phyloP scores from a whole-genome alignment of 1,140 invertebrate genomes.

The Cyclargus thomasi region DNA sequence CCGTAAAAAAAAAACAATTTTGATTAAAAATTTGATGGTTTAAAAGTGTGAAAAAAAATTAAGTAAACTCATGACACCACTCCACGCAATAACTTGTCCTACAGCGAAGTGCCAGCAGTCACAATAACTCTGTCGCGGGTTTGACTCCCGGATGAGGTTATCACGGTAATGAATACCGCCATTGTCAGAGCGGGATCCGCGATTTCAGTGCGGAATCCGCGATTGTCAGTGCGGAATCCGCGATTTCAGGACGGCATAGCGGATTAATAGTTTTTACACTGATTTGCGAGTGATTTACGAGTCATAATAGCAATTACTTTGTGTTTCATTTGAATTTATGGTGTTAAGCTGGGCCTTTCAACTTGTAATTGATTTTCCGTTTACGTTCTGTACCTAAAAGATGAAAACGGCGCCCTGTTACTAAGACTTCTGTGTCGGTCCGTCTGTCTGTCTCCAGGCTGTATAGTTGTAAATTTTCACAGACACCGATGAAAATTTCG shows the following conservation, averaged over 20 bases:
- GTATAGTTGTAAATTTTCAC: too few relatives aligned
- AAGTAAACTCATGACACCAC: neutral
- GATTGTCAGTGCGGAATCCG: neutral
- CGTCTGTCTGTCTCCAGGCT: too few relatives aligned
- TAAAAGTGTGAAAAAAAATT: neutral
- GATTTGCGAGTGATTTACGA: neutral
- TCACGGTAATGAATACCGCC: conserved; percentile 65
- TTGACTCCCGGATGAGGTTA: conserved; percentile 72
- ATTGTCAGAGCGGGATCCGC: conserved; percentile 36
- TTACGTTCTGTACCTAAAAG: too few relatives aligned
- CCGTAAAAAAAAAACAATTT: too few relatives aligned
- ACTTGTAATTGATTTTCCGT: too few relatives aligned
- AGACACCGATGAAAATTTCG: too few relatives aligned
- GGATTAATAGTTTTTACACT: conserved; percentile 1
- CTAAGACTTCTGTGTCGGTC: too few relatives aligned
- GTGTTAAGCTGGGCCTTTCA: too few relatives aligned
- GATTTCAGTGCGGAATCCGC: neutral
- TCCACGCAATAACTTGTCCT: neutral
- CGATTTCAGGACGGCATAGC: neutral
- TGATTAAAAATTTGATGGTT: too few relatives aligned
- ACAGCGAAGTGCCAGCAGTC: conserved; percentile 46
- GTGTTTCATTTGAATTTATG: neutral
- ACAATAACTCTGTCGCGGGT: conserved; percentile 69
- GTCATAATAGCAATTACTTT: neutral
- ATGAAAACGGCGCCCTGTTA: too few relatives aligned